Evolutionary conservation across 1,140 invertebrate genomes (phyloP).

Genomic region (Caerostris darwini): DNA sequence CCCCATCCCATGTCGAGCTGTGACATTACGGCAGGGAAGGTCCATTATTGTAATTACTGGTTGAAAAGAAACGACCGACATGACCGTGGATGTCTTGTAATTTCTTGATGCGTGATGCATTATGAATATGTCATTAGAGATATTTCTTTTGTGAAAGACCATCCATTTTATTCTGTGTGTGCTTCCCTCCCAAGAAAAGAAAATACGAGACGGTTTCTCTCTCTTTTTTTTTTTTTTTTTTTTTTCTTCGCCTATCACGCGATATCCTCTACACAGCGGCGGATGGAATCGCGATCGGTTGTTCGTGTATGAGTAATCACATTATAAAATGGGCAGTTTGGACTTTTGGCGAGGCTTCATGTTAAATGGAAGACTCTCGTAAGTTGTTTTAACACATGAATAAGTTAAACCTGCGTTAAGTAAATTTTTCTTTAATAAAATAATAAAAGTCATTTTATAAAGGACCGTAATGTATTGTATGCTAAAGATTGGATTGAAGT

Average conservation of each 20-base stretch:
- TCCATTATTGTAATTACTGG: constrained; percentile 67
- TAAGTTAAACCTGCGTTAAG: too few relatives aligned
- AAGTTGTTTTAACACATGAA: too few relatives aligned
- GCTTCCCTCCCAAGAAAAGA: background rate
- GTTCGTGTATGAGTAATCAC: too few relatives aligned
- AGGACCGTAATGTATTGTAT: too few relatives aligned
- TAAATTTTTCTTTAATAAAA: too few relatives aligned
- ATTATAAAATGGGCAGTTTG: too few relatives aligned
- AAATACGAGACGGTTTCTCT: background rate
- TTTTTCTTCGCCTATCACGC: background rate
- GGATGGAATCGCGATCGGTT: too few relatives aligned
- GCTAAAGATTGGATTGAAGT: too few relatives aligned
- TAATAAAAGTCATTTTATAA: too few relatives aligned
- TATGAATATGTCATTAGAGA: constrained; percentile 64
- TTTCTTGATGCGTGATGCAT: constrained; percentile 63
- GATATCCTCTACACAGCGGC: background rate
- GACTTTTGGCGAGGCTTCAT: too few relatives aligned
- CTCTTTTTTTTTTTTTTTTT: background rate
- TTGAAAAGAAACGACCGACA: constrained; percentile 50
- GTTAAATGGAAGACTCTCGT: too few relatives aligned
- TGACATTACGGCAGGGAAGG: constrained; percentile 52
- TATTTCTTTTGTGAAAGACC: constrained; percentile 62
- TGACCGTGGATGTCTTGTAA: constrained; percentile 49
- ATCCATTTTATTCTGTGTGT: constrained; percentile 45
- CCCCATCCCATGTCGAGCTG: background rate